These are phyloP conservation scores for Tokudaia tokunoshimensis DNA, from an alignment of 2,797 vertebrate species.

Conservation along the genomic window DNA sequence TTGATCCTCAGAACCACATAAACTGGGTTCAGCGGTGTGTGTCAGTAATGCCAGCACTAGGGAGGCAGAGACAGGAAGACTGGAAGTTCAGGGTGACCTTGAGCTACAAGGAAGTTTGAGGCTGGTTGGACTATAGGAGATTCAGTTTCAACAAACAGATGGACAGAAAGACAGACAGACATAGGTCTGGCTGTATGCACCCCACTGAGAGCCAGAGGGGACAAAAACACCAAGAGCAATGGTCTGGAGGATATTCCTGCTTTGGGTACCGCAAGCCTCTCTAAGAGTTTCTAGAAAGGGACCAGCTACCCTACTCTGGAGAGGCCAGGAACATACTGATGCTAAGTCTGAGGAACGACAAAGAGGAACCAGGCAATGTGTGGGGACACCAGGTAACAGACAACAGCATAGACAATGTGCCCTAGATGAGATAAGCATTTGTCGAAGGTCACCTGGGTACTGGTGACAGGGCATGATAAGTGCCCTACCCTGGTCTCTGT, in stretches of 20 bases:
- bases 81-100: background rate
- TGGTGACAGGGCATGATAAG: background rate
- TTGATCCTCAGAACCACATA: background rate
- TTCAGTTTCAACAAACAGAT: background rate
- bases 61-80: background rate
- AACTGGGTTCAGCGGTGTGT: background rate
- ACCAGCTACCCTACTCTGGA: background rate
- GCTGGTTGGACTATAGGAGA: background rate
- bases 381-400: background rate
- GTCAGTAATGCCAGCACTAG: background rate
- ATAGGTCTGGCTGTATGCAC: background rate
- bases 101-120: background rate
- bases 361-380: background rate
- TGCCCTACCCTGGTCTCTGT: background rate
- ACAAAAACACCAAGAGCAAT: background rate
- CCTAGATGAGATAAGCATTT: background rate
- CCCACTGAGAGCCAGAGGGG: background rate
- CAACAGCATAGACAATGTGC: fast-evolving
- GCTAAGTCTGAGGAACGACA: background rate
- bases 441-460: background rate
- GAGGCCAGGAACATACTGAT: background rate
- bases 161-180: background rate
- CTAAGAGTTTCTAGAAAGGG: background rate
- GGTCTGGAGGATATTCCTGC: background rate
- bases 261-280: background rate